Evolutionary conservation across 1,140 invertebrate species (phyloP), one percentile per base, ranked within the genome.

Genomic region (Pogonomyrmex barbatus): DNA sequence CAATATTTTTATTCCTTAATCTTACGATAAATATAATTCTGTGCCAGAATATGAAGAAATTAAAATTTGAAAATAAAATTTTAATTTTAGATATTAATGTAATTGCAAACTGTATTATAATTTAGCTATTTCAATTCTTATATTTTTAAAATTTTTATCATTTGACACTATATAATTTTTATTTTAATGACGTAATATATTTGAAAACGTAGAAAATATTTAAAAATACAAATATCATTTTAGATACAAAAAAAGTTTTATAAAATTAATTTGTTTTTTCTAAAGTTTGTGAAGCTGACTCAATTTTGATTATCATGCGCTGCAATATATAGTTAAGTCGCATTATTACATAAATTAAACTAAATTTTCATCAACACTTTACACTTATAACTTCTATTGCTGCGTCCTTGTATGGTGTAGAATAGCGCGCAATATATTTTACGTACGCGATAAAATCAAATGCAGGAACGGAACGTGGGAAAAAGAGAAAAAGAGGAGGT

Each of bases 381-480:
- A 42, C 30, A 24, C 24, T 24, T 24, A n/a, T 47, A 58, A 67
- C 75, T 50, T 45, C 12, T n/a, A 36, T 14, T 10, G 12, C 50
- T 45, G 45, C 33, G 56, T 60, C 84, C 86, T 77, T 89, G 90
- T 90, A 93, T 91, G 93, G 91, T 91, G 91, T 87, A 91, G 90
- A 92, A 92, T 93, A 90, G 91, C 86, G 87, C 76, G 67, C 56
- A 89, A 73, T 52, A 82, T 50, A 47, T 47, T 30, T 77, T 4
- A 12, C 10, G 33, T n/a, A 87, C 39, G 42, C 39, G 58, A 89
- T 60, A 85, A 62, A 79, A 79, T 67, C 24, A 42, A 73, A 30
- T 47, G 45, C 68, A 60, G 17, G 42, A 71, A n/a, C 52, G 39
- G 42, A 85, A 30, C 42, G 30, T 4, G 39, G 33, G 47, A 50